Evolutionary conservation across 2,113 vertebrate species (phyloP), one percentile per base, ranked within the genome.

Genomic region (Acrocephalus arundinaceus): DNA sequence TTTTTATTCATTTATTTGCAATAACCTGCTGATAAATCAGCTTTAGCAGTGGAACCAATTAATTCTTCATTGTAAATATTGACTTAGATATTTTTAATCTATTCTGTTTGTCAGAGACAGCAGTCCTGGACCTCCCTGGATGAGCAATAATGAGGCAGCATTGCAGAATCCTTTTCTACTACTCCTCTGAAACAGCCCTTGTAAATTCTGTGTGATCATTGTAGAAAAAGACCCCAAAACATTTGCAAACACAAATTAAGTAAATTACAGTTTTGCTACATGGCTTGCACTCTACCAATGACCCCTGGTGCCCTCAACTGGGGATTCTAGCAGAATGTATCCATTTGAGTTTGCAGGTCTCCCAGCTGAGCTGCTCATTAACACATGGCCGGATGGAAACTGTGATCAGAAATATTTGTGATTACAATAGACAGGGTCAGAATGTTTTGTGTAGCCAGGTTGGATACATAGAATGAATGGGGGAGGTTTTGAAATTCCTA

Each of bases 11-110:
- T 83, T 80, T 90, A 66, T 70, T 94, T 93, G 45, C 49, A 90
- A 70, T 80, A 88, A 45, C 1, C 2, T 83, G 58, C 63, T 94
- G 87, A 93, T 93, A 87, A 80, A 85, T 85, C 87, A 73, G 31
- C 62, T 91, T 93, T 79, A 86, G 37, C 33, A 43, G 67, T 58
- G 67, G 63, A 94, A 85, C 45, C 55, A 93, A 93, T 93, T 94
- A 88, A 93, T 93, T 93, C 16, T 63, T 16, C 27, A 6, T 77
- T 95, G 52, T 77, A 89, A 86, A 61, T 94, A 96, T 83, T 93
- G 72, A 90, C 72, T 86, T 70, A 59, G 72, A 51, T 70, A 67
- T 87, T 90, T 88, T 86, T 70, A 85, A 90, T 95, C 78, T 87
- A 15, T 81, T 94, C 17, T 74, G 2, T 87, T 80, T 83, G 79